Evolutionary conservation across 92 coral and sea anemone genomes (phyloP).

Genomic region (Epizoanthus ramosus): DNA sequence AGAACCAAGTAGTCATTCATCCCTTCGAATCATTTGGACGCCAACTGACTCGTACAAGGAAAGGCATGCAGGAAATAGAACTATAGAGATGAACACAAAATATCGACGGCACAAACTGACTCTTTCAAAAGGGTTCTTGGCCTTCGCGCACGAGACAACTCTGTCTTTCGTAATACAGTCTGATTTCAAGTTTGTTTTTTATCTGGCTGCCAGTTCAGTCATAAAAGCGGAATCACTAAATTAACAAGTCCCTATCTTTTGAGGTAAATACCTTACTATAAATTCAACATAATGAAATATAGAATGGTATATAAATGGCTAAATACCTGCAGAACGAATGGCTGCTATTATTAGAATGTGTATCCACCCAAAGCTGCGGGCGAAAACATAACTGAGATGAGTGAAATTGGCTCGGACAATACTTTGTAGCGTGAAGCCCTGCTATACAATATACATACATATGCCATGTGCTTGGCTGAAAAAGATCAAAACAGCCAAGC

Average conservation of each 20-base stretch:
- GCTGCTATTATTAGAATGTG: background rate
- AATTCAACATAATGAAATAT: background rate
- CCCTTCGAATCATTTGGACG: background rate
- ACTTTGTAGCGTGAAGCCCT: background rate
- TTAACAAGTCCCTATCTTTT: too few relatives aligned
- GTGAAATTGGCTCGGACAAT: slow-evolving; percentile 16
- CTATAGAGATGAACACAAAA: background rate
- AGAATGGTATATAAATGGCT: slow-evolving; percentile 7
- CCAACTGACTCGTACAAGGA: too few relatives aligned
- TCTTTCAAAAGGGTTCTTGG: too few relatives aligned
- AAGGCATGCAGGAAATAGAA: background rate
- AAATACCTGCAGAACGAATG: slow-evolving; percentile 44
- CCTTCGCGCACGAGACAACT: too few relatives aligned
- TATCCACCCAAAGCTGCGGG: slow-evolving; percentile 38
- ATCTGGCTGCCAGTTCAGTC: too few relatives aligned
- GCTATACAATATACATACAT: background rate
- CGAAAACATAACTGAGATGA: slow-evolving; percentile 15
- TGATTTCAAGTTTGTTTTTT: too few relatives aligned
- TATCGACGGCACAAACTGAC: too few relatives aligned
- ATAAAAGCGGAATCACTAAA: background rate
- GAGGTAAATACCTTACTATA: too few relatives aligned
- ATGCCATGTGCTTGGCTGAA: background rate
- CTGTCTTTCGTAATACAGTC: too few relatives aligned
- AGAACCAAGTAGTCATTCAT: background rate
- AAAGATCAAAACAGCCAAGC: background rate